Percentiles rank a stretch among this genome's conserved stretches.
phyloP scores from a whole-genome alignment of 2,888 invertebrate genomes.

The Tetropium fuscum region DNA sequence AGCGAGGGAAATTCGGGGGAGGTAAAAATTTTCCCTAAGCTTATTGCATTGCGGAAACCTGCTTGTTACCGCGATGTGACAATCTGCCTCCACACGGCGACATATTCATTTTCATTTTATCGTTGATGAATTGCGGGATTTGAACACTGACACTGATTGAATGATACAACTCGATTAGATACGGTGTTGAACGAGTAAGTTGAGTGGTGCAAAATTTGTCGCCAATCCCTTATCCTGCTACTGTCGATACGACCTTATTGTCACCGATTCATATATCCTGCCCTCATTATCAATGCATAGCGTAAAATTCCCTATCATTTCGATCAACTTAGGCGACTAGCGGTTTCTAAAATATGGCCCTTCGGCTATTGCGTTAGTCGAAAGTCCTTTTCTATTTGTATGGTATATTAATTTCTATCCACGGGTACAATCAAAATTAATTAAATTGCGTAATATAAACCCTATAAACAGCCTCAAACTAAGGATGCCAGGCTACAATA shows the following conservation, averaged over 20 bases:
- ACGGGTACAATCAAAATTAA: too few relatives aligned
- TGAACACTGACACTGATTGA: conserved; percentile 64
- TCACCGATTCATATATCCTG: conserved; percentile 16
- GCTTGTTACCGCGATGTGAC: conserved; percentile 52
- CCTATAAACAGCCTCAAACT: neutral
- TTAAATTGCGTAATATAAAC: neutral
- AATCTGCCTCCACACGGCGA: conserved; percentile 56
- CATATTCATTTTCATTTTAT: conserved; percentile 63
- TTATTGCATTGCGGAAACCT: conserved; percentile 27
- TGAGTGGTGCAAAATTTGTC: conserved; percentile 58
- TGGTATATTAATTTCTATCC: too few relatives aligned
- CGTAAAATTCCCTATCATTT: conserved; percentile 11
- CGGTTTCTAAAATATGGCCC: conserved; percentile 10
- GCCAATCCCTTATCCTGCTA: conserved; percentile 41
- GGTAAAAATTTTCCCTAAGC: conserved; percentile 25
- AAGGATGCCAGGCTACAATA: neutral
- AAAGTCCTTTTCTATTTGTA: too few relatives aligned
- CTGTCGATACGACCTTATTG: conserved; percentile 41
- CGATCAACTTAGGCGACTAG: neutral
- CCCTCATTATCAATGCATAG: too few relatives aligned
- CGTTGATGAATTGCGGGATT: conserved; percentile 63
- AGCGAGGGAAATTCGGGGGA: neutral
- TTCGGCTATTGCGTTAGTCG: too few relatives aligned
- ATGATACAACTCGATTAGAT: conserved; percentile 63
- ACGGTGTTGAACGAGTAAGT: conserved; percentile 57